These are phyloP conservation scores for Carassius carassius DNA, from an alignment of 2,113 vertebrate genomes.

Conservation along the genomic window DNA sequence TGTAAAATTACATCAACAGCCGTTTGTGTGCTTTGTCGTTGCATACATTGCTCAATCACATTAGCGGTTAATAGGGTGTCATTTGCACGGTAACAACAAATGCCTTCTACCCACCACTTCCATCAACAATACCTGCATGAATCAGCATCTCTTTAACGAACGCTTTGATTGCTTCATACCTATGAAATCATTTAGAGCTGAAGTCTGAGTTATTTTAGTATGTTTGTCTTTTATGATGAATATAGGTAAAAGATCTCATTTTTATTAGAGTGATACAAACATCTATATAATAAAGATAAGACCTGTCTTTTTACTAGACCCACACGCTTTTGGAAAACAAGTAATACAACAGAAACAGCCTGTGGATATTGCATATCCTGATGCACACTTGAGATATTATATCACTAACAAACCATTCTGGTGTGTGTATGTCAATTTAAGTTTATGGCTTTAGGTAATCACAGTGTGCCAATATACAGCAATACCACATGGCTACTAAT, in stretches of 20 bases:
- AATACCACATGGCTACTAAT: too few species aligned
- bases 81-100: constrained; percentile 38
- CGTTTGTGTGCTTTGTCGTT: constrained; percentile 2
- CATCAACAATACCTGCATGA: constrained; percentile 49
- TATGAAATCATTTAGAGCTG: constrained; percentile 9
- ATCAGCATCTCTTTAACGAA: constrained; percentile 48
- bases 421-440: too few species aligned
- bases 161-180: constrained; percentile 29
- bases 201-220: constrained; percentile 3
- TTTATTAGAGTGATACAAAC: constrained; percentile 36
- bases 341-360: neutral
- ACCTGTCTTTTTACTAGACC: constrained; percentile 3
- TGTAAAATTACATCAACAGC: neutral
- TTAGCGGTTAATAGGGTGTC: constrained; percentile 23
- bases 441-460: too few species aligned
- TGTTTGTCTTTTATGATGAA: constrained; percentile 41
- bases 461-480: too few species aligned
- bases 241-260: constrained; percentile 39
- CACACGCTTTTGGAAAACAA: neutral
- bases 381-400: neutral
- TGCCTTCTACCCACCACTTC: constrained; percentile 38
- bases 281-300: constrained; percentile 19
- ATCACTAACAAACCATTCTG: neutral
- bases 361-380: neutral
- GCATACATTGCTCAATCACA: constrained; percentile 36